Evolutionary conservation across 2,113 vertebrate species (phyloP), one percentile per base, ranked within the genome.

Genomic region (Symphodus melops): DNA sequence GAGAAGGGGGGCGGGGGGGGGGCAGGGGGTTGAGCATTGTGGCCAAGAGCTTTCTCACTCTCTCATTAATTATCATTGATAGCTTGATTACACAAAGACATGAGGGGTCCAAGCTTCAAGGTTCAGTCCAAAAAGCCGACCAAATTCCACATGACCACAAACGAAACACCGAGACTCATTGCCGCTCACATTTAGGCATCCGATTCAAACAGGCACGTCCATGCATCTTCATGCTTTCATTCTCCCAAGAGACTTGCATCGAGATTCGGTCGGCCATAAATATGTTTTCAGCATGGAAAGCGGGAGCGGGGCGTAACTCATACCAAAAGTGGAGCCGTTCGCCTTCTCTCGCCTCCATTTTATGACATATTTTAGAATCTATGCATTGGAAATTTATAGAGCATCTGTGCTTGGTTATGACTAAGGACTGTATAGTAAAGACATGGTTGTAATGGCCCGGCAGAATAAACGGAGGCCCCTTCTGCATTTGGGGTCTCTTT

Each of bases 51-150:
- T 16, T 56, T 79, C 80, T 69, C 75, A 84, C 78, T 20, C 62
- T 83, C 75, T 86, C 86, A 81, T 87, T 93, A 88, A 90, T 83
- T 85, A 80, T 83, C 82, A 90, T 90, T 85, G 87, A 92, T 89
- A 52, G 80, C 68, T 71, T 61, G 79, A 86, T 88, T 84, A 84
- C 74, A 48, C 58, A 44, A 75, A 62, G 63, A 56, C 58, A 54
- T 75, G 84, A 77, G 36, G 25, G 61, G 74, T 62, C 58, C 71
- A 55, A 51, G 77, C 72, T 68, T 80, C 57, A 75, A 72, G 69
- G 62, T 72, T 74, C 65, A 57, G 52, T 75, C 62, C 78, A 70
- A 72, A 25, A 21, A 28, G 14, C 67, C 46, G 9, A 71, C 60
- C 66, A 37, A 83, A 77, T 86, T 72, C 69, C 66, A 72, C 66